Evolutionary conservation across 2,797 vertebrate species (phyloP), one percentile per base, ranked within the genome.

Genomic region (Melanotaenia nigrans): DNA sequence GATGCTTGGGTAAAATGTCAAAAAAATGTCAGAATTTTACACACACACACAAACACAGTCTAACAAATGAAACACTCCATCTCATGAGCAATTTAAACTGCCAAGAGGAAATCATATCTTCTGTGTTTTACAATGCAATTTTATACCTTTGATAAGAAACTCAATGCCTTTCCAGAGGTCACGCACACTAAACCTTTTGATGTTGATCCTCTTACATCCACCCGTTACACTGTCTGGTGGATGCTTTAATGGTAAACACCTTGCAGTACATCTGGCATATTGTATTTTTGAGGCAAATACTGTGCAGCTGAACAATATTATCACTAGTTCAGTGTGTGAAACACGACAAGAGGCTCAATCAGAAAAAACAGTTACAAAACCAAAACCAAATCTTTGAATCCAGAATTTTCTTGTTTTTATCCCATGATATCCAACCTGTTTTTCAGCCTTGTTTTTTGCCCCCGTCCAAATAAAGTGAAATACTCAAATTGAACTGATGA

Each of bases 101-200:
- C 72, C 79, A 87, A 82, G 56, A 81, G 55, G 61, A 85, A 85
- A 79, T 79, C 61, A 67, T 73, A 85, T 76, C 77, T 61, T 62
- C 68, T 32, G 45, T 65, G 64, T 78, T 90, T 90, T 79, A 86
- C 49, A 69, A 74, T 55, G 51, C 65, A 73, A 56, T 78, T 82
- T 74, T 75, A 83, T 76, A 64, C 58, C 71, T 87, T 82, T 84
- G 87, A 90, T 88, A 88, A 89, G 78, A 77, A 73, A 73, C 68
- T 45, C 59, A 47, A 45, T 62, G 56, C 54, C 59, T 87, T 79
- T 83, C 42, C 59, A 84, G 82, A 85, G 83, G 75, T 88, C 83
- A 76, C 55, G 58, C 38, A 54, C 13, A 58, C 68, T 71, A 84
- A 75, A 76, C 55, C 57, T 14, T 87, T 83, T 88, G 67, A 89